Conservation (phyloP, 2,888 invertebrate genomes). For the Tetragonisca angustula region DNA sequence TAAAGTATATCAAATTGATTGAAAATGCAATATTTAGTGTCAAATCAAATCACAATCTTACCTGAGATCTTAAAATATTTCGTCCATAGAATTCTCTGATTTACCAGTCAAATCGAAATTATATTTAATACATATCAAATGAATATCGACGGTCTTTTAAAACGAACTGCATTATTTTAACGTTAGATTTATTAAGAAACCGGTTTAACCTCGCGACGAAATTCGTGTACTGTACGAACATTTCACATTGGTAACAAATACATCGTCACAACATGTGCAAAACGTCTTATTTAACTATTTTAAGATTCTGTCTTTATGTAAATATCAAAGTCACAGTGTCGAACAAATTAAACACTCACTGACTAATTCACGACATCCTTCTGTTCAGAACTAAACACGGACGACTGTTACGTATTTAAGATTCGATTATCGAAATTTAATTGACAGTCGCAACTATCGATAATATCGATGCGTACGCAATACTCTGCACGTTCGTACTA, state of each 20-base stretch:
- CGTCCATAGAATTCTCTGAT: neutral
- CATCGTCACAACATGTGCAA: neutral
- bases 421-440: constrained; percentile 13
- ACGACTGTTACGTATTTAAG: neutral
- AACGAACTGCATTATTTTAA: neutral
- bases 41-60: neutral
- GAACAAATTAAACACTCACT: neutral
- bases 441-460: neutral
- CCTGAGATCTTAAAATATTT: neutral
- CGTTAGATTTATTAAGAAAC: neutral
- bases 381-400: neutral
- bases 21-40: neutral
- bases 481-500: neutral
- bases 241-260: too few relatives aligned
- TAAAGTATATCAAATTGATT: neutral
- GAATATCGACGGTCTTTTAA: neutral
- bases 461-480: neutral
- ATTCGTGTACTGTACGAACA: neutral
- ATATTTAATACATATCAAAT: neutral
- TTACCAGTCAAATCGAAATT: too few relatives aligned
- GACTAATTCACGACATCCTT: neutral
- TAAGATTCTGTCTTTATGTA: neutral
- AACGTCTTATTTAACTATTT: neutral
- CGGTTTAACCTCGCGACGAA: neutral
- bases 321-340: neutral